Base-by-base conservation (phyloP, 2,888 invertebrate genomes). In the Hesperia comma region DNA sequence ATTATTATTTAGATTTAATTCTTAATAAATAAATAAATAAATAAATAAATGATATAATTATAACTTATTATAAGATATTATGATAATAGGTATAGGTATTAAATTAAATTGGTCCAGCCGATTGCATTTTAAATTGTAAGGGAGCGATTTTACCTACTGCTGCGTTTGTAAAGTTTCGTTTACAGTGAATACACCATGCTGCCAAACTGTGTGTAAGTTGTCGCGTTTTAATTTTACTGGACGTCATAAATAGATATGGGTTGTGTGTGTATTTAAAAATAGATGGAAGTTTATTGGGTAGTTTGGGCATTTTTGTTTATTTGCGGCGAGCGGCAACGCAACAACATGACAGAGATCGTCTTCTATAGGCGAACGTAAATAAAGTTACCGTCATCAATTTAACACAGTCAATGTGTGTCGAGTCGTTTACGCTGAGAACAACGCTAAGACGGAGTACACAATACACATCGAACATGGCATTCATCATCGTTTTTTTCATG, bases 361-460 rank as follows among this genome's bases (percentile, higher is more conserved):
- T 60, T 46, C 60, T 33, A 67, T 67, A 46, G 72, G 68, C 70
- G 64, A 67, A 71, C 74, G 68, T 75, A 78, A 79, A 78, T 79
- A 78, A 75, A 73, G 71, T 67, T 70, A 76, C 69, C 76, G 86
- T 87, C 86, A 85, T 76, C 79, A 69, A 67, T 60, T 66, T 66
- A 60, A 60, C 57, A 51, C 60, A 26, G 64, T 64, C 46, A 58
- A 63, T 63, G 63, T 63, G 49, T 63, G 63, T 40, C 63, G 55
- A 57, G 57, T 57, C 51, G 57, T 64, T 57, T 58, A 64, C 57
- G 63, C 57, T 40, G 37, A 51, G 57, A 12, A 33, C 6, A 7
- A 6, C 8, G 33, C 26, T 63, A 64, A 64, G 57, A 37, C 63
- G 37, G 15, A 17, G 63, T 64, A 41, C 63, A 64, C 63, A 32